A percentile compares a stretch with the other conserved stretches of the same genome.
These are phyloP conservation scores for Genyomyrus donnyi DNA, from an alignment of 2,113 vertebrate genomes.

Conservation along the genomic window DNA sequence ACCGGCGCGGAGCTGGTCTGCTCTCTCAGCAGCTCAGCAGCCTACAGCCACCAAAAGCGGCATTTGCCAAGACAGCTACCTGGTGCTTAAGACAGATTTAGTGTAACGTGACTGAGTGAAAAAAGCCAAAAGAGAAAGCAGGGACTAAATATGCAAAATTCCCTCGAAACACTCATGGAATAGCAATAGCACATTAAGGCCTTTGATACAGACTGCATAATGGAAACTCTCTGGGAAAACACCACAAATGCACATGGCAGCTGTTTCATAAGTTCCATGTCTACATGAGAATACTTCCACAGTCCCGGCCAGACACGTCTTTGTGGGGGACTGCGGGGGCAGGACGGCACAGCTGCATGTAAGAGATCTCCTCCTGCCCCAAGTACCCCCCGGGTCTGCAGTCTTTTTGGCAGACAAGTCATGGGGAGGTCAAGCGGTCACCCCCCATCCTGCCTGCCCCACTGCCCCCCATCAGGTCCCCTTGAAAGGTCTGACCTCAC, in stretches of 20 bases:
- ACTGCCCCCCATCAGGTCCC: background rate
- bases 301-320: background rate
- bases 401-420: background rate
- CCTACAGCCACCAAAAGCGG: background rate
- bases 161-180: background rate
- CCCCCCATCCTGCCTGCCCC: background rate
- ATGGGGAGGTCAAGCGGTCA: background rate
- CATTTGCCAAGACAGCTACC: background rate
- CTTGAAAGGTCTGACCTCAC: background rate
- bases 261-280: background rate
- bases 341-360: conserved; percentile 1
- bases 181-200: background rate
- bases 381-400: background rate
- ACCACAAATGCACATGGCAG: background rate
- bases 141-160: background rate
- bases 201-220: background rate
- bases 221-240: background rate
- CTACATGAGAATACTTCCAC: background rate
- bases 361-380: background rate
- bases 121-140: background rate
- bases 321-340: background rate
- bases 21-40: conserved; percentile 24
- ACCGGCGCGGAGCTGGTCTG: conserved; percentile 26
- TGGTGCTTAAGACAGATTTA: background rate
- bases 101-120: background rate